Conservation (phyloP, 2,113 vertebrate genomes). For the Myxocyprinus asiaticus region DNA sequence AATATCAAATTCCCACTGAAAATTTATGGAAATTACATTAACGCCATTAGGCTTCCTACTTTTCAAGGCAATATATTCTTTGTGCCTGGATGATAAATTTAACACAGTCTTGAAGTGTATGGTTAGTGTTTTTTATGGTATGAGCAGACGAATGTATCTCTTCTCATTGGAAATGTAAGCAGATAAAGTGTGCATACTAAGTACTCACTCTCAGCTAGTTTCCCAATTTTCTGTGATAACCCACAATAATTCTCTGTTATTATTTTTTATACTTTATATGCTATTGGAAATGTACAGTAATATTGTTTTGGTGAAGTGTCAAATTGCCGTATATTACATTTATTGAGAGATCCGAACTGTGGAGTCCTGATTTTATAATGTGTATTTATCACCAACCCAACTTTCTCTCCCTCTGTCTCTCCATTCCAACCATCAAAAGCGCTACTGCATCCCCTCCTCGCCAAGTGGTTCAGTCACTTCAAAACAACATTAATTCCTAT, state of each 20-base stretch:
- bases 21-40: slow-evolving; percentile 84
- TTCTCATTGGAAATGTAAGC: slow-evolving; percentile 41
- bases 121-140: slow-evolving; percentile 61
- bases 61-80: slow-evolving; percentile 83
- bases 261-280: slow-evolving; percentile 43
- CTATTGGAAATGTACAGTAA: slow-evolving; percentile 42
- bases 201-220: not conserved
- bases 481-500: slow-evolving; percentile 67
- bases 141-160: slow-evolving; percentile 47
- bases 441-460: slow-evolving; percentile 38
- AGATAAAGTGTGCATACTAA: slow-evolving; percentile 45
- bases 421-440: slow-evolving; percentile 59
- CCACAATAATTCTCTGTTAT: slow-evolving; percentile 18
- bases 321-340: slow-evolving; percentile 53
- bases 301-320: slow-evolving; percentile 44
- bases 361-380: slow-evolving; percentile 64
- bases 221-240: no score
- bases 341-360: slow-evolving; percentile 21
- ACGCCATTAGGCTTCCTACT: slow-evolving; percentile 76
- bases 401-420: slow-evolving; percentile 52
- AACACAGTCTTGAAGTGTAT: slow-evolving; percentile 72
- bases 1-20: slow-evolving; percentile 80
- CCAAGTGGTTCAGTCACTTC: slow-evolving; percentile 67
- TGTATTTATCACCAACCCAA: slow-evolving; percentile 78
- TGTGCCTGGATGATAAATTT: slow-evolving; percentile 77